Evolutionary conservation across 2,113 vertebrate species (phyloP), one percentile per base, ranked within the genome.

Genomic region (Chlorodrepanis virens): DNA sequence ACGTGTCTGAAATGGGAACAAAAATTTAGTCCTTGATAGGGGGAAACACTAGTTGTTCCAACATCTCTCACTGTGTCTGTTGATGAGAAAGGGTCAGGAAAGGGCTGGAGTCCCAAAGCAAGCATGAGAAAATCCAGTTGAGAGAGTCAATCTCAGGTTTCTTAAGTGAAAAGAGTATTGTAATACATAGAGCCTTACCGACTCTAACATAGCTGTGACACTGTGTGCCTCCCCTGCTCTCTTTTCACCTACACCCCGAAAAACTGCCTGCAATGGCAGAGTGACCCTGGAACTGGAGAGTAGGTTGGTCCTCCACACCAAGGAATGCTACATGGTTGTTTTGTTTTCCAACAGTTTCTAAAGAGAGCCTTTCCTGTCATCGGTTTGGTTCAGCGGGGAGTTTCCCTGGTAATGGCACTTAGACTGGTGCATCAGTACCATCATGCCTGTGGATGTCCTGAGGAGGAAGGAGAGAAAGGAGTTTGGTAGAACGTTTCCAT

Each of bases 61-160:
- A 16, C 78, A 57, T 70, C 68, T 94, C 93, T 95, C 47, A 44
- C 83, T 93, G 31, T 4, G 3, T 81, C 64, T 71, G 45, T 82
- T 8, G 3, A 40, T 68, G 37, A 68, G 69, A 92, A 37, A 27
- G 49, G 39, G 20, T 54, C 8, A 5, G 59, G 57, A 93, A 82
- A 44, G 69, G 56, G 39, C 65, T 92, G 90, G 47, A 89, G 44
- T 87, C 78, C 78, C 70, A 76, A 63, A 93, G 70, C 59, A 86
- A 95, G 85, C 89, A 40, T 2, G 64, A 87, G 78, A 89, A 94
- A 89, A 93, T 82, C 60, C 56, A 67, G 79, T 49, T 90, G 89
- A 93, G 89, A 84, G 77, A 70, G 40, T 93, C 83, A 93, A 90
- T 86, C 96, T 97, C 94, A 95, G 94, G 87, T 96, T 93, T 96